Evolutionary conservation across 2,888 invertebrate genomes (phyloP).

Genomic region (Epirrita christyi): DNA sequence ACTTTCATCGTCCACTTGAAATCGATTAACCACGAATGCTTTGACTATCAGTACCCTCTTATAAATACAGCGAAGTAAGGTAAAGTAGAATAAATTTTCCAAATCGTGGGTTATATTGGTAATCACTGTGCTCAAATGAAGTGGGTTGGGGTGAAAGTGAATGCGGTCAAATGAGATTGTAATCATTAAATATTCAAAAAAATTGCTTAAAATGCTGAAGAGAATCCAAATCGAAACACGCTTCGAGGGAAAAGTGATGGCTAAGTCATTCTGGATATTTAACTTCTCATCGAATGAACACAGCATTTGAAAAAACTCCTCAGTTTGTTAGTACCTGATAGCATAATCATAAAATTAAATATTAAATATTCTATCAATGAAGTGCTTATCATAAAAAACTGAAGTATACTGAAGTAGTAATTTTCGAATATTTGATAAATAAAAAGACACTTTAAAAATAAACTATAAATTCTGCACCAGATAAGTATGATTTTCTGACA

Average conservation of each 20-base stretch:
- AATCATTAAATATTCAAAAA: neutral
- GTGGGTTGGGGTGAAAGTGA: neutral
- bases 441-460: neutral
- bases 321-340: neutral
- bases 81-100: conserved; percentile 57
- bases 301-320: conserved; percentile 36
- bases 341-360: neutral
- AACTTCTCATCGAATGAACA: conserved; percentile 52
- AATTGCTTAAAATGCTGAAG: conserved; percentile 35
- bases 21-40: conserved; percentile 53
- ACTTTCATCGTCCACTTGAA: conserved; percentile 35
- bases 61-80: conserved; percentile 51
- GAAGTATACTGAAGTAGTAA: neutral
- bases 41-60: conserved; percentile 54
- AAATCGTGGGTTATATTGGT: conserved; percentile 51
- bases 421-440: neutral
- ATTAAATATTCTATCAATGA: conserved; percentile 17
- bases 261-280: conserved; percentile 50
- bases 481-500: neutral
- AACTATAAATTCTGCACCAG: neutral
- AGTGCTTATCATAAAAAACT: neutral
- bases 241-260: conserved; percentile 32
- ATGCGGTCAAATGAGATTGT: neutral
- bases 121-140: neutral
- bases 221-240: conserved; percentile 34